A percentile compares a stretch with the other conserved stretches of the same genome.
These are phyloP conservation scores for Sapajus apella DNA, from an alignment of 2,113 vertebrate genomes.

Conservation along the genomic window DNA sequence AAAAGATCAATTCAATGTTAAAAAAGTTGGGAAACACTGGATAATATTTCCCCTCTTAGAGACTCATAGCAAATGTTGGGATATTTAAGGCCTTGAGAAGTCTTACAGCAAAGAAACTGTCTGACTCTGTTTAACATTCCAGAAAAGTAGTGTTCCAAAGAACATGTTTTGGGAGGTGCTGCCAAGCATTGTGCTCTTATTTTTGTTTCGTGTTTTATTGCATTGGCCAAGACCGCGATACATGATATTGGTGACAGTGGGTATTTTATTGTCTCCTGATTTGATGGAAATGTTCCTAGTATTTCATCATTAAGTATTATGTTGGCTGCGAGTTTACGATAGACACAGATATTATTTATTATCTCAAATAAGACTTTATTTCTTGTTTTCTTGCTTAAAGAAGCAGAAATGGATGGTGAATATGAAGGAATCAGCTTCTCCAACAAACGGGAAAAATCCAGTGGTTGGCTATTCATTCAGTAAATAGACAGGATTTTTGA, in stretches of 20 bases:
- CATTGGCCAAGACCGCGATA: not conserved
- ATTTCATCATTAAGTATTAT: not conserved
- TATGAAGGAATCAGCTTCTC: not conserved
- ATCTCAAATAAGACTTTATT: not conserved
- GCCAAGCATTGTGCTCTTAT: slow-evolving; percentile 29
- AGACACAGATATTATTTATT: not conserved
- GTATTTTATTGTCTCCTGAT: not conserved
- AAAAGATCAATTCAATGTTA: not conserved
- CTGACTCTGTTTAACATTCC: not conserved
- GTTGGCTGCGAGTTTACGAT: not conserved
- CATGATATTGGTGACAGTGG: not conserved
- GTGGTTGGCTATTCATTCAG: not conserved
- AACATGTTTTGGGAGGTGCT: not conserved
- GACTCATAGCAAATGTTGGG: not conserved
- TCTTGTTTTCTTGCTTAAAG: not conserved
- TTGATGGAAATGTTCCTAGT: slow-evolving; percentile 53
- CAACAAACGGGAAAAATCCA: not conserved
- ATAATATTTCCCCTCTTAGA: not conserved
- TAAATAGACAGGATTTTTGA: not conserved
- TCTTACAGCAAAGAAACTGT: not conserved
- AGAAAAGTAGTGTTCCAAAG: not conserved
- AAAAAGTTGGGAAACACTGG: not conserved
- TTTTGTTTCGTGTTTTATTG: slow-evolving; percentile 48
- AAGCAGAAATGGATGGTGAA: not conserved
- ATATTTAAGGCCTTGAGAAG: not conserved